phyloP scores from a whole-genome alignment of 2,888 invertebrate genomes.

The Operophtera brumata region DNA sequence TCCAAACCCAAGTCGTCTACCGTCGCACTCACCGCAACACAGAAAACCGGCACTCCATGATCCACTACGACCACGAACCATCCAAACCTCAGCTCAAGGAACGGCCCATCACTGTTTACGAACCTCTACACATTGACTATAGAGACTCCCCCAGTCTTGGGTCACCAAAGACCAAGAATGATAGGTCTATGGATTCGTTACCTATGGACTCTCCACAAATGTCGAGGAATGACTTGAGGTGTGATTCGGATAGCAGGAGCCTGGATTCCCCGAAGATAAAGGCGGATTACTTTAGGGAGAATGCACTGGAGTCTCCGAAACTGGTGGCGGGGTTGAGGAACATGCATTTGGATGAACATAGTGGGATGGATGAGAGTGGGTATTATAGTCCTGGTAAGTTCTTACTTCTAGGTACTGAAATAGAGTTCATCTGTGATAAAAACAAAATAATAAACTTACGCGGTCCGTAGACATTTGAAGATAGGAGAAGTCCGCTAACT shows the following conservation, averaged over 20 bases:
- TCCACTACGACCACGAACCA: constrained; percentile 72
- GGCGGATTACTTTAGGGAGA: constrained; percentile 67
- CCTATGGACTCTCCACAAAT: constrained; percentile 71
- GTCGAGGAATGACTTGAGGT: constrained; percentile 65
- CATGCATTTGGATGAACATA: constrained; percentile 69
- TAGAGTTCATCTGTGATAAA: too few relatives aligned
- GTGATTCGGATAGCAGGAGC: constrained; percentile 69
- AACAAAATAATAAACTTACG: too few relatives aligned
- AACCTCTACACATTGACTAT: constrained; percentile 71
- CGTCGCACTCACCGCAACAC: constrained; percentile 65
- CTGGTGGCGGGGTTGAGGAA: constrained; percentile 68
- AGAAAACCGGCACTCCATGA: constrained; percentile 77
- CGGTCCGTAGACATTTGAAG: too few relatives aligned
- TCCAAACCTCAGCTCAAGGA: constrained; percentile 69
- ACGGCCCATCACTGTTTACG: constrained; percentile 70
- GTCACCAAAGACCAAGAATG: constrained; percentile 69
- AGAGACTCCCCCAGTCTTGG: constrained; percentile 68
- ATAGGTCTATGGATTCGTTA: constrained; percentile 69
- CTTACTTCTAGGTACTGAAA: too few relatives aligned
- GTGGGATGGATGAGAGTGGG: constrained; percentile 77
- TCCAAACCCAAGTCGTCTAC: constrained; percentile 55
- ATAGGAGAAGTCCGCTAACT: too few relatives aligned
- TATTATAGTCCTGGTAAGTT: constrained; percentile 72
- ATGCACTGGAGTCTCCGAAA: constrained; percentile 65
- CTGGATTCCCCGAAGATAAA: constrained; percentile 71